phyloP scores from a whole-genome alignment of 1,140 invertebrate genomes.

The Trypoxylus dichotomus region DNA sequence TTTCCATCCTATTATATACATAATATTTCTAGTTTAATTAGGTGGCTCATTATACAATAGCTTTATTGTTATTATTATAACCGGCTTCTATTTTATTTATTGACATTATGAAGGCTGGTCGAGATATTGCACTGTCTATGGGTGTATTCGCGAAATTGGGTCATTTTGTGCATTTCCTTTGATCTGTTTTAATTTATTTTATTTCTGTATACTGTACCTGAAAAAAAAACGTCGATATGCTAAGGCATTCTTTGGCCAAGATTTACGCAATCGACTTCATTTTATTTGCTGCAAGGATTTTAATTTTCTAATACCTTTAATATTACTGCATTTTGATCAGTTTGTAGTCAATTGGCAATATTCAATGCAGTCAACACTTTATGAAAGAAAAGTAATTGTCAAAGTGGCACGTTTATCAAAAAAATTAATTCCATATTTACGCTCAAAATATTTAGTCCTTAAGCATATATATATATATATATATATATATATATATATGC shows the following conservation, averaged over 20 bases:
- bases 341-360: too few species aligned
- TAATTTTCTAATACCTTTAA: slow-evolving; percentile 92
- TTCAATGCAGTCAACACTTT: too few species aligned
- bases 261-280: too few species aligned
- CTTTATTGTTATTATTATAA: not conserved
- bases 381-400: too few species aligned
- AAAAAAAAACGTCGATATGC: too few species aligned
- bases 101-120: not conserved
- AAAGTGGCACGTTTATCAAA: too few species aligned
- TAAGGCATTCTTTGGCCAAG: too few species aligned
- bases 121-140: not conserved
- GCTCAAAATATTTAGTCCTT: too few species aligned
- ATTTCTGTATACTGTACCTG: not conserved
- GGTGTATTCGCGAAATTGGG: not conserved
- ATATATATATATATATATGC: too few species aligned
- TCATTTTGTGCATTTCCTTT: not conserved
- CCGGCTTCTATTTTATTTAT: not conserved
- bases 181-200: not conserved
- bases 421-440: too few species aligned
- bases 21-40: not conserved
- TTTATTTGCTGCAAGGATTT: slow-evolving; percentile 83
- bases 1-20: not conserved
- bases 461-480: too few species aligned
- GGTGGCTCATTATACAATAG: not conserved
- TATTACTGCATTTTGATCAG: slow-evolving; percentile 59